A percentile compares a stretch with the other conserved stretches of the same genome.
Evolutionary conservation across 23 tunicate genomes (phyloP).

Genomic region (Botrylloides violaceus): DNA sequence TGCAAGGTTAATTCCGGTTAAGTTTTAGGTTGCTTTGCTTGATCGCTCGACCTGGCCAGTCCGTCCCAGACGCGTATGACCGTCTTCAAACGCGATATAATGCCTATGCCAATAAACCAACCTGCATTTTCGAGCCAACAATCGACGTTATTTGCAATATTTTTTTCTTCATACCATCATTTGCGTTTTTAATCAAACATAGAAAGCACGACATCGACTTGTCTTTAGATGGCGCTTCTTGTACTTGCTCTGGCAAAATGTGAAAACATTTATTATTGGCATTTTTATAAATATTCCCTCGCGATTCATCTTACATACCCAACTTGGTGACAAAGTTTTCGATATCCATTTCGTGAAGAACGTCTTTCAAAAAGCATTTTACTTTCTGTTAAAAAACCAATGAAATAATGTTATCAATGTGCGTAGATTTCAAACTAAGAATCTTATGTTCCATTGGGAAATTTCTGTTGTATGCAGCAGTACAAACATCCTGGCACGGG

Average conservation of each 20-base stretch:
- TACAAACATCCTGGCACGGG: no score
- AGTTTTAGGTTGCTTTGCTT: no score
- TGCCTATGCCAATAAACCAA: conserved; percentile 6
- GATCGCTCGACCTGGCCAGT: no score
- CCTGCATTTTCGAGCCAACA: conserved; percentile 83
- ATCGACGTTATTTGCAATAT: conserved; percentile 29
- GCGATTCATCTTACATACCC: not conserved
- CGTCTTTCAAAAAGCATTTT: conserved; percentile 7
- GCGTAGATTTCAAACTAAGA: no score
- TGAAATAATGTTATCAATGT: no score
- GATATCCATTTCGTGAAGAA: conserved; percentile 3
- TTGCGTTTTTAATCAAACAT: conserved; percentile 34
- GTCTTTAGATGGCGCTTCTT: conserved; percentile 38
- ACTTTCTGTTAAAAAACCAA: conserved; percentile 16
- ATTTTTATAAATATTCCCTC: no score
- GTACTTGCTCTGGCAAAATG: not conserved
- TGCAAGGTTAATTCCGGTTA: no score
- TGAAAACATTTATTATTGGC: no score
- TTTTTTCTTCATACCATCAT: conserved; percentile 62
- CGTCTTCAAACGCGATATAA: no score
- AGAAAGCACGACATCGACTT: conserved; percentile 36
- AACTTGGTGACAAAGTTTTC: conserved; percentile 1
- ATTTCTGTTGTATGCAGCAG: no score
- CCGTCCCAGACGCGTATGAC: no score
- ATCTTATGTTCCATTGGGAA: no score